Percentiles rank a stretch among this genome's conserved stretches.
These are phyloP conservation scores for Brevimyrus niger DNA, from an alignment of 2,113 vertebrate genomes.

Conservation along the genomic window DNA sequence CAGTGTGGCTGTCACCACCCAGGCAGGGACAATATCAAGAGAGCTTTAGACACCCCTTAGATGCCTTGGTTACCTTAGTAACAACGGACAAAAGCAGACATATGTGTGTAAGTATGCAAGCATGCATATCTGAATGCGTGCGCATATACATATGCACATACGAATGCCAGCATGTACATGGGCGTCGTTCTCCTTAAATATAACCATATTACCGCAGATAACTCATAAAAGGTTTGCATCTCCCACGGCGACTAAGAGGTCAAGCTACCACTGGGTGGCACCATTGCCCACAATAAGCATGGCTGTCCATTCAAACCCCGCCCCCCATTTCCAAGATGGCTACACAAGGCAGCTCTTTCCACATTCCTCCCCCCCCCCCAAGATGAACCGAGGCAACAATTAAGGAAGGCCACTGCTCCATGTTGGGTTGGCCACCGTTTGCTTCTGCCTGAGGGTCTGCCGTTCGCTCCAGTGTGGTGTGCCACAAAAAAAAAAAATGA, in stretches of 20 bases:
- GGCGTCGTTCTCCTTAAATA: background rate
- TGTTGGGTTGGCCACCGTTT: conserved; percentile 23
- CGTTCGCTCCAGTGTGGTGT: conserved; percentile 43
- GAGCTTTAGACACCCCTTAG: background rate
- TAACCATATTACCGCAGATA: background rate
- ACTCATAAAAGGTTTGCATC: conserved; percentile 17
- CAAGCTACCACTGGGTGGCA: background rate
- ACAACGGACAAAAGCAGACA: background rate
- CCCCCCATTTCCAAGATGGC: background rate
- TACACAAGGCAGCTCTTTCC: background rate
- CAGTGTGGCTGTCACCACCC: background rate
- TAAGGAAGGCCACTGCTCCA: conserved; percentile 10
- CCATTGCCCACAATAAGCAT: background rate
- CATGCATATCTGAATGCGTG: background rate
- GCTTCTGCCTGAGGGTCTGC: conserved; percentile 26
- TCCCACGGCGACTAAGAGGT: background rate
- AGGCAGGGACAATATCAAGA: background rate
- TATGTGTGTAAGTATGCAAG: conserved; percentile 6
- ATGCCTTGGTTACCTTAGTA: background rate
- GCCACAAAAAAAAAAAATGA: conserved; percentile 28
- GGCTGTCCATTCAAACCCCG: background rate
- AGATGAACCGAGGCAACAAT: background rate
- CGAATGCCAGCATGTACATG: background rate
- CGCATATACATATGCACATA: background rate
- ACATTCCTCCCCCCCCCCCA: background rate